A percentile compares a stretch with the other conserved stretches of the same genome.
Conservation (phyloP, 2,113 vertebrate species). For the Coptodon bakossiorum region DNA sequence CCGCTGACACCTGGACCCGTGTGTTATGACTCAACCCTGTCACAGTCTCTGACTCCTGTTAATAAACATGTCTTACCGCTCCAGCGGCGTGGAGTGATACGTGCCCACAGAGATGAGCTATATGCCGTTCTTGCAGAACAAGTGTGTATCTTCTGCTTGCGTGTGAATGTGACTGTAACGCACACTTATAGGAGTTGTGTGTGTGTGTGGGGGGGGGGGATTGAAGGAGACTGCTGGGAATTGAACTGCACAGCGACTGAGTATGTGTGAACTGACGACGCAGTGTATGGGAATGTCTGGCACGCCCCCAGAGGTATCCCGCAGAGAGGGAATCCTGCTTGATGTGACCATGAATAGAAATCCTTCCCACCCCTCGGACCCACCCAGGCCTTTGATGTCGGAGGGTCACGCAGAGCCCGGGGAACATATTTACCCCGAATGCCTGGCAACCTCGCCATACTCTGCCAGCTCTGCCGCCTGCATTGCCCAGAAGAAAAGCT, state of each 20-base stretch:
- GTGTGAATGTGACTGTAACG: slow-evolving; percentile 28
- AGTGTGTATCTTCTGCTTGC: neutral
- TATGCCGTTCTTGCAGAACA: neutral
- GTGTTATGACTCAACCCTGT: slow-evolving; percentile 40
- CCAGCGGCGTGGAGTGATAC: slow-evolving; percentile 3
- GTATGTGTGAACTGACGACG: slow-evolving; percentile 14
- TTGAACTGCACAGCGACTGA: neutral
- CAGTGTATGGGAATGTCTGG: slow-evolving; percentile 51
- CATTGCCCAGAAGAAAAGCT: neutral
- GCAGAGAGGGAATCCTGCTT: slow-evolving; percentile 57
- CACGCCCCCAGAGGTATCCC: slow-evolving; percentile 53
- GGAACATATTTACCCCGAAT: slow-evolving; percentile 35
- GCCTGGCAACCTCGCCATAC: slow-evolving; percentile 51
- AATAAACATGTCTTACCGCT: slow-evolving; percentile 35
- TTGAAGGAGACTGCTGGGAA: neutral
- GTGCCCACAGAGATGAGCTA: slow-evolving; percentile 13
- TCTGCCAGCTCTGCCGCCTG: neutral
- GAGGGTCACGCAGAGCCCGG: slow-evolving; percentile 38
- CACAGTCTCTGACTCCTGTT: slow-evolving; percentile 27
- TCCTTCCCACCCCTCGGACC: slow-evolving; percentile 36
- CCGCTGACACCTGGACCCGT: slow-evolving; percentile 32
- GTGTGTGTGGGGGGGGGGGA: neutral
- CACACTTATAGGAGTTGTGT: neutral
- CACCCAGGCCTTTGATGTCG: slow-evolving; percentile 56
- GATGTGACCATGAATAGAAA: slow-evolving; percentile 61